Base-by-base conservation (phyloP, 2,797 vertebrate species). In the Hephaestus fuliginosus region DNA sequence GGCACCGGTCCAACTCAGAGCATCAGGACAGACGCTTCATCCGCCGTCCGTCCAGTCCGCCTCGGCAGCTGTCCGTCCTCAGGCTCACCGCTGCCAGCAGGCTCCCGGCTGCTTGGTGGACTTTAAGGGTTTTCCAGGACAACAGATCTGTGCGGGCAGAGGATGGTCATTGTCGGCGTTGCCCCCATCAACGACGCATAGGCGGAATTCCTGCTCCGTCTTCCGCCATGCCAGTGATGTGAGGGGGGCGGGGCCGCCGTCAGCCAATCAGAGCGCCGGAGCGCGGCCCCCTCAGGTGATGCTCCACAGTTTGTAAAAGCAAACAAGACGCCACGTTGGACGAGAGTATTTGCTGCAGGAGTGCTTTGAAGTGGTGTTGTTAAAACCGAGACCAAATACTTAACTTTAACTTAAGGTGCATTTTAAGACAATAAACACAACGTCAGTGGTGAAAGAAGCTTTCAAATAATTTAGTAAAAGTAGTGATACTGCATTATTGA, bases 221-320 rank as follows among this genome's bases (percentile, higher is more conserved):
- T 79, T 90, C 91, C 91, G 92, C 93, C 92, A 92, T 94, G 71
- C 61, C 4, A 52, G 86, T 86, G 91, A 94, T 87, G 89, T 74
- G 81, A 78, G 65, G 92, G 86, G 68, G 82, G 3, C 0, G n/a
- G 13, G 28, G 73, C 43, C 28, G 1, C 4, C 20, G 62, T 1
- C 22, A 74, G 67, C 94, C 91, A 93, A 93, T 95, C 88, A 74
- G 9, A 33, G 28, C 51, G 68, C 30, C 67, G 52, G 57, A 39
- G 10, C 60, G 84, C 74, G 84, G 65, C 58, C 30, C 9, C 0
- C 4, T 3, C 43, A 70, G 44, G 74, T 1, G 78, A 78, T 77
- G 85, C 52, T 62, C 9, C 60, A 41, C 25, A 52, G 12, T 72
- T 48, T 63, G 41, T 39, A 61, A 83, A 76, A 20, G 58, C 18